phyloP scores from a whole-genome alignment of 2,113 vertebrate genomes.

The Bolborhynchus lineola region DNA sequence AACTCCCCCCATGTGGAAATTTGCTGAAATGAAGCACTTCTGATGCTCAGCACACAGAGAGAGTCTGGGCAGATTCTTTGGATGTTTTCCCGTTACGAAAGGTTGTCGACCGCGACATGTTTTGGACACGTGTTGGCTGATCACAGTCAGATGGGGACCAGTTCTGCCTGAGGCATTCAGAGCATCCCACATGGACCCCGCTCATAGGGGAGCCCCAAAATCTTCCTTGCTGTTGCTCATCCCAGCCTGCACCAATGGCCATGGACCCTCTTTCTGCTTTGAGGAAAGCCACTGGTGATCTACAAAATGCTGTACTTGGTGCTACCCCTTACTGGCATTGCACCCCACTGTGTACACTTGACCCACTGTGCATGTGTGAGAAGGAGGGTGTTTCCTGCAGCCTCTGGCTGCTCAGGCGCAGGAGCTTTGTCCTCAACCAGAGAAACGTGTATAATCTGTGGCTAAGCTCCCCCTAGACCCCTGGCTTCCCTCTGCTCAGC shows the following conservation, averaged over 20 bases:
- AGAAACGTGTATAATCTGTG: constrained; percentile 42
- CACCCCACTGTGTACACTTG: not conserved
- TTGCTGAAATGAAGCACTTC: not conserved
- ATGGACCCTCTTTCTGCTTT: rapidly evolving
- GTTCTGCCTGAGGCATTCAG: rapidly evolving
- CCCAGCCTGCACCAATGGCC: rapidly evolving
- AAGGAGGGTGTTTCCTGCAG: not conserved
- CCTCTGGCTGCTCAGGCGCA: rapidly evolving
- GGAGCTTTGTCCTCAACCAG: not conserved
- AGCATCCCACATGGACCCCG: not conserved
- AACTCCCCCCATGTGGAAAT: not conserved
- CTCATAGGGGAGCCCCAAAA: not conserved
- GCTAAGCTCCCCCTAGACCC: constrained; percentile 5
- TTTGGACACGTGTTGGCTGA: not conserved
- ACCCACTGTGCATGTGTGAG: not conserved
- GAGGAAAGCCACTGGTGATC: not conserved
- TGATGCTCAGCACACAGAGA: not conserved
- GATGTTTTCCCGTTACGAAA: not conserved
- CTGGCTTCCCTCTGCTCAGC: constrained; percentile 2
- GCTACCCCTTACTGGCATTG: not conserved
- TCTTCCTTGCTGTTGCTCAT: not conserved
- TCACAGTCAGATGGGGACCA: not conserved
- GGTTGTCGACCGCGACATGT: rapidly evolving
- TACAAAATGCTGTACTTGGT: not conserved
- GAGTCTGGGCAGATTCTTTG: not conserved